These are phyloP conservation scores for Pongo abelii DNA, from an alignment of 2,113 vertebrate genomes.

Conservation along the genomic window DNA sequence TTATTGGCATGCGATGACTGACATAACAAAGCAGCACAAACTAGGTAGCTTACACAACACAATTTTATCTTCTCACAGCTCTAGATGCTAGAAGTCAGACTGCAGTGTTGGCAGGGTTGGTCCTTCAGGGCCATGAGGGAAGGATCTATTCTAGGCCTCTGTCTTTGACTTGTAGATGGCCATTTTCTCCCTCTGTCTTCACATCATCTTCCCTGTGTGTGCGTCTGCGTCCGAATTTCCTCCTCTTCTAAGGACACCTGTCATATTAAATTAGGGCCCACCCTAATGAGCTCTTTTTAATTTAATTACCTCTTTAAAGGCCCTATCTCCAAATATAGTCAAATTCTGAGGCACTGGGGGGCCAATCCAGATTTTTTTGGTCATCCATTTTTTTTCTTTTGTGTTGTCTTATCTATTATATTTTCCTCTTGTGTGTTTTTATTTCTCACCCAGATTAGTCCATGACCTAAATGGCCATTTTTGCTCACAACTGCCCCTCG, in stretches of 20 bases:
- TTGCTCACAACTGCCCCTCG: not conserved
- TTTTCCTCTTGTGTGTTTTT: not conserved
- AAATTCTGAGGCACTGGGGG: not conserved
- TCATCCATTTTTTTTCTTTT: not conserved
- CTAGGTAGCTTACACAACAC: not conserved
- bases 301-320: not conserved
- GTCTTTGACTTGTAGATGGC: not conserved
- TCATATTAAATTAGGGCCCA: not conserved
- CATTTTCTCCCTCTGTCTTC: not conserved
- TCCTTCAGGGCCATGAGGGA: not conserved
- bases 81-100: not conserved
- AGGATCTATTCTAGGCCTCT: not conserved
- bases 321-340: not conserved
- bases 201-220: not conserved
- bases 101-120: not conserved
- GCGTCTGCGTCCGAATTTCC: not conserved
- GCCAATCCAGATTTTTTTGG: not conserved
- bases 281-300: not conserved
- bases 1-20: not conserved
- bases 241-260: not conserved
- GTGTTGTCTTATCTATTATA: not conserved
- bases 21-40: not conserved
- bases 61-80: not conserved
- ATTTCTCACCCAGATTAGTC: not conserved
- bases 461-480: not conserved